Base-by-base conservation (phyloP, 2,797 vertebrate species). In the Hipposideros larvatus region DNA sequence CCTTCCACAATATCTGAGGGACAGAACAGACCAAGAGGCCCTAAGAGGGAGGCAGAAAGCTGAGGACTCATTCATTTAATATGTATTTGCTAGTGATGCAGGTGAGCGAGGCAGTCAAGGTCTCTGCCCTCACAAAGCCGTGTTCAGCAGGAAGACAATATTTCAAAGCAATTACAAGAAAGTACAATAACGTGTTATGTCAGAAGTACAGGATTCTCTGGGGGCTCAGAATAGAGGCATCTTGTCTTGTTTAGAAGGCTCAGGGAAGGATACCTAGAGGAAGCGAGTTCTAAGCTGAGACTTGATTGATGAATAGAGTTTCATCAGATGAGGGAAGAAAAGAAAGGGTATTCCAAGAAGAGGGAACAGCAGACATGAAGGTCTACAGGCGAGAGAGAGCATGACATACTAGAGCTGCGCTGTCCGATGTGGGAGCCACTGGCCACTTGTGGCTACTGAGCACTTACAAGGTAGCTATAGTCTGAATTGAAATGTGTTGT, bases 1-100 rank as follows among this genome's bases (percentile, higher is more conserved):
- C 99, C 99, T 2, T 99, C 99, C 22, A 99, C 99, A 2, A 99
- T 99, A 98, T 99, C 99, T 99, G 96, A 51, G 90, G 80, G 65
- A 93, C 15, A 79, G 74, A 95, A 87, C 13, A 97, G 77, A 97
- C 14, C 71, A 43, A 83, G 48, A 95, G 59, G 48, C 88, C 41
- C 63, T 96, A 28, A 96, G 79, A 75, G 34, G 4, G 61, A 79
- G 57, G 24, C 3, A 78, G 31, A 59, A 77, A 21, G 19, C 74
- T 61, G 19, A 90, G 51, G 68, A 57, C 16, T 37, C 11, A 5
- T 8, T 55, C 7, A 16, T 46, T 28, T 9, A n/a, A 2, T 26
- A 26, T 0, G 0, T 3, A 26, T 41, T 48, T 53, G 48, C 31
- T 37, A 22, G 22, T 41, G 19, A 87, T 4, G 68, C 13, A 68